Conservation (phyloP, 2,113 vertebrate species). For the Prochilodus magdalenae region DNA sequence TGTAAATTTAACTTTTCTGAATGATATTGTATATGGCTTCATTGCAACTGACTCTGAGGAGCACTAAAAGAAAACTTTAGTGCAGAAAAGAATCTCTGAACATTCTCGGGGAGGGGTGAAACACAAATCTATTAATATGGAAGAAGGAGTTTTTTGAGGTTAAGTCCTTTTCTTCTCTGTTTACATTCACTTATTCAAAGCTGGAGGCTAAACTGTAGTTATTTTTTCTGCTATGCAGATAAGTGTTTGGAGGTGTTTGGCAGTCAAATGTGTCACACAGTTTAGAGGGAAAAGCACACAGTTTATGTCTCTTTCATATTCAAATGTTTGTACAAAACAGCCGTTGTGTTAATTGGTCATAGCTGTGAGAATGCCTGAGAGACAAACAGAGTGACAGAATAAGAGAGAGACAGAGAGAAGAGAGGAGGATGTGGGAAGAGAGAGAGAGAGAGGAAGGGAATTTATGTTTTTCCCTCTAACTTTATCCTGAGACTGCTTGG, state of each 20-base stretch:
- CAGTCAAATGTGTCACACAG: slow-evolving; percentile 33
- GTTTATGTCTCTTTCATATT: slow-evolving; percentile 42
- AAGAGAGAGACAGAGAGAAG: slow-evolving; percentile 10
- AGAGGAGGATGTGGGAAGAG: background rate
- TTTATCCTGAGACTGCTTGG: too few relatives aligned
- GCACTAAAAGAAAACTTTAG: background rate
- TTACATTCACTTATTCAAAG: slow-evolving; percentile 42
- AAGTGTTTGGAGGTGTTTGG: slow-evolving; percentile 26
- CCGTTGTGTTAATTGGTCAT: slow-evolving; percentile 49
- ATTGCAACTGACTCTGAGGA: background rate
- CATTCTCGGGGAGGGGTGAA: background rate
- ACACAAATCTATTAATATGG: background rate
- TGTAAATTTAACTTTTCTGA: background rate
- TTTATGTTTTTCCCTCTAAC: background rate
- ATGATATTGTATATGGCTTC: background rate
- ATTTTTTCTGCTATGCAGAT: slow-evolving; percentile 34
- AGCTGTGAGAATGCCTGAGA: slow-evolving; percentile 30
- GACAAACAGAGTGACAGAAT: background rate
- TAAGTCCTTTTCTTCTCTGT: slow-evolving; percentile 29
- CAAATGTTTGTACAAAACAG: slow-evolving; percentile 40
- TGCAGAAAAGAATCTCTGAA: background rate
- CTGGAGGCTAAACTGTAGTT: slow-evolving; percentile 42
- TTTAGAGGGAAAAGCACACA: slow-evolving; percentile 36
- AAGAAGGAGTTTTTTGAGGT: slow-evolving; percentile 18
- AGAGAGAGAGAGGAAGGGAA: background rate